A percentile compares a stretch with the other conserved stretches of the same genome.
Evolutionary conservation across 1,140 invertebrate species (phyloP).

Genomic region (Dendrolimus punctatus): DNA sequence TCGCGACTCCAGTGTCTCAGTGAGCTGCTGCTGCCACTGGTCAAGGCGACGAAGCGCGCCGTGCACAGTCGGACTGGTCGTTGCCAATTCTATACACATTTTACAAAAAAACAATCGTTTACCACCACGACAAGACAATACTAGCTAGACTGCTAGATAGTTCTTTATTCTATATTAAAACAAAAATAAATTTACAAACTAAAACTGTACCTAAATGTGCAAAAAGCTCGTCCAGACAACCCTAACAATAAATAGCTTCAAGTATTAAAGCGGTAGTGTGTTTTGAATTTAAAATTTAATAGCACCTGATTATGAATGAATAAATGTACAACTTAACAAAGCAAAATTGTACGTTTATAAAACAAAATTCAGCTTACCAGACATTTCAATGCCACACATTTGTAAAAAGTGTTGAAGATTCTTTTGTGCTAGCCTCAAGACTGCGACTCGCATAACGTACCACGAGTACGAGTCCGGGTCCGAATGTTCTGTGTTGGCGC

Average conservation of each 20-base stretch:
- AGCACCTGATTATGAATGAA: not conserved
- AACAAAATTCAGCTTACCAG: slow-evolving; percentile 75
- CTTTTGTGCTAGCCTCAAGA: slow-evolving; percentile 86
- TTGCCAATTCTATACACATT: slow-evolving; percentile 83
- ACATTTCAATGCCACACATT: slow-evolving; percentile 91
- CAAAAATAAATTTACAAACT: no score
- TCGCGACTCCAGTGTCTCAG: slow-evolving; percentile 82
- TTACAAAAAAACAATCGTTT: no score
- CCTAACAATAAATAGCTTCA: no score
- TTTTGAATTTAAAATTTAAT: slow-evolving; percentile 1
- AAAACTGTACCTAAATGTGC: not conserved
- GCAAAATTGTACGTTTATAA: slow-evolving; percentile 4
- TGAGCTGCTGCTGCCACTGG: slow-evolving; percentile 90
- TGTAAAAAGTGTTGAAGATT: slow-evolving; percentile 82
- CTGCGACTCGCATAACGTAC: slow-evolving; percentile 92
- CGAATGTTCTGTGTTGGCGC: slow-evolving; percentile 88
- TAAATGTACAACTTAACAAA: no score
- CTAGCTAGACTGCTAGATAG: no score
- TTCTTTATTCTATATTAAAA: no score
- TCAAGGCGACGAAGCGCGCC: slow-evolving; percentile 87
- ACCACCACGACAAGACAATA: no score
- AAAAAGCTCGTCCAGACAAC: not conserved
- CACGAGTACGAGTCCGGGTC: slow-evolving; percentile 96
- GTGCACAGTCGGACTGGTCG: slow-evolving; percentile 94
- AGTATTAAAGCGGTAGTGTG: not conserved